Evolutionary conservation across 2,113 vertebrate species (phyloP), one percentile per base, ranked within the genome.

Genomic region (Erpornis zantholeuca): DNA sequence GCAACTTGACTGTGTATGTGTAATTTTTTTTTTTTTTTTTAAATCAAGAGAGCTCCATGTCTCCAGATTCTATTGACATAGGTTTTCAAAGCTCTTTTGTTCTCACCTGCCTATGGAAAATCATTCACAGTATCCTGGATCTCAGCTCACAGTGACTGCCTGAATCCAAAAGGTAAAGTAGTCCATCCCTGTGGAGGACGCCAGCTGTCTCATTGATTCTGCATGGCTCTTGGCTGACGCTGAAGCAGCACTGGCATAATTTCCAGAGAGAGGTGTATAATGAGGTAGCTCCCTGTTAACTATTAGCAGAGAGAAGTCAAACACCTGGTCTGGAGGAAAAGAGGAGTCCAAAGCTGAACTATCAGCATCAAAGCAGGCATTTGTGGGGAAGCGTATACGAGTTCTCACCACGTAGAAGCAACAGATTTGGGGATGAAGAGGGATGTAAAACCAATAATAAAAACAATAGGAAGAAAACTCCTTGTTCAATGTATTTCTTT

Each of bases 191-290:
- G 52, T 94, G 96, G 98, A 97, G 93, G 94, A 86, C 0, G 45
- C 97, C 98, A 98, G 98, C 98, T 98, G 98, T 97, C 98, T 97
- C 97, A 97, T 97, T 97, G 97, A 98, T 97, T 98, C 97, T 83
- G 90, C 80, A 22, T 38, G 77, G 95, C 92, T 98, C 92, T 96
- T 97, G 96, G 97, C 98, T 96, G 95, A 94, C 82, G 94, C 50
- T 94, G 96, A 97, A 95, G 93, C 72, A 97, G 94, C 92, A 65
- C 86, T 97, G 97, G 97, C 97, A 97, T 95, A 40, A 87, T 97
- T 97, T 98, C 93, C 97, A 98, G 92, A 95, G 87, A 97, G 95
- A 98, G 92, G 92, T 33, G 80, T 88, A 97, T 98, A 98, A 98
- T 98, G 97, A 98, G 97, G 95, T 88, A 90, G 93, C 60, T 70